These are phyloP conservation scores for Riptortus pedestris DNA, from an alignment of 1,140 invertebrate species.

Conservation along the genomic window DNA sequence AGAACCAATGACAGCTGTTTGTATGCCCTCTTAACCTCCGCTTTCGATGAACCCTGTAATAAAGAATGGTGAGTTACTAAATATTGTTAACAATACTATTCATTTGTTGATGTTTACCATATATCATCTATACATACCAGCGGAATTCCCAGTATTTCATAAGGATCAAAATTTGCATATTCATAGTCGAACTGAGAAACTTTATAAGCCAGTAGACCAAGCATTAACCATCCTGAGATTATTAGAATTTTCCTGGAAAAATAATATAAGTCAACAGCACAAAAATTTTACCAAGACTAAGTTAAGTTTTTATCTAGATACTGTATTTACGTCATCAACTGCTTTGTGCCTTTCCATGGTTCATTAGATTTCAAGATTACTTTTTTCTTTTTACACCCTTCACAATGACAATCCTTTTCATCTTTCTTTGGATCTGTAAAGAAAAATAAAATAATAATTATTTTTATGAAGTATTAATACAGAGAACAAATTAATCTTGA, in stretches of 20 bases:
- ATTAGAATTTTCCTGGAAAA: slow-evolving; percentile 53
- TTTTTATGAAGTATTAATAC: too few relatives aligned
- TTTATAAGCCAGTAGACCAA: slow-evolving; percentile 85
- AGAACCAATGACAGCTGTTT: slow-evolving; percentile 82
- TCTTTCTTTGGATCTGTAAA: slow-evolving; percentile 59
- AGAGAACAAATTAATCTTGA: too few relatives aligned
- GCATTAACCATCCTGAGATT: slow-evolving; percentile 76
- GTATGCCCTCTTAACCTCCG: slow-evolving; percentile 92
- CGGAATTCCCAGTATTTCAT: slow-evolving; percentile 86
- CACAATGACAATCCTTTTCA: slow-evolving; percentile 73
- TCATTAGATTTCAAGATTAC: slow-evolving; percentile 66
- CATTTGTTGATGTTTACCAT: too few relatives aligned
- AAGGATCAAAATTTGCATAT: slow-evolving; percentile 97
- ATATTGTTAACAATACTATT: too few relatives aligned
- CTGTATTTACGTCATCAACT: slow-evolving; percentile 43
- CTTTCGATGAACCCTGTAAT: slow-evolving; percentile 63
- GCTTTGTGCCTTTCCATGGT: slow-evolving; percentile 76
- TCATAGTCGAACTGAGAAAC: slow-evolving; percentile 96
- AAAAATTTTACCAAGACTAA: too few relatives aligned
- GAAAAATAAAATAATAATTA: slow-evolving; percentile 28
- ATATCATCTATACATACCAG: slow-evolving; percentile 46
- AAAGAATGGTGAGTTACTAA: slow-evolving; percentile 32
- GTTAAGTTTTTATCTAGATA: too few relatives aligned
- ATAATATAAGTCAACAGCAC: neutral
- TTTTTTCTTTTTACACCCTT: slow-evolving; percentile 76